Conservation (phyloP, 2,113 vertebrate genomes). For the Orcinus orca region DNA sequence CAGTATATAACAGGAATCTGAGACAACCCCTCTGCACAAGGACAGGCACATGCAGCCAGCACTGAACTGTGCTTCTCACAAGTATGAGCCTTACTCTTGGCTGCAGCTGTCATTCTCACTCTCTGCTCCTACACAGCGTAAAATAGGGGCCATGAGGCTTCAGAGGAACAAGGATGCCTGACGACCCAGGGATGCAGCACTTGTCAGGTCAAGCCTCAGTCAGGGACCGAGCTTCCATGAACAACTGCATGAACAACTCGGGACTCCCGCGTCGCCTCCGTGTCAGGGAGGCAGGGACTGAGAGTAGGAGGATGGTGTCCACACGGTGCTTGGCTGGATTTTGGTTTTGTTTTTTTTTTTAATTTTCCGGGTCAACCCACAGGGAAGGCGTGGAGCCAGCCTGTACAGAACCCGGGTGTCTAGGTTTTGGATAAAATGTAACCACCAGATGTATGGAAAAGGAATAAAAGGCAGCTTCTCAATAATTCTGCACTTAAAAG, state of each 20-base stretch:
- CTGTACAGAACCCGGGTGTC: background rate
- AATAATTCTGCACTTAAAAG: background rate
- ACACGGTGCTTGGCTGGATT: background rate
- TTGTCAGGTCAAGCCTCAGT: background rate
- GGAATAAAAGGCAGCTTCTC: slow-evolving; percentile 61
- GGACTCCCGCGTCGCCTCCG: background rate
- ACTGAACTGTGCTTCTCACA: background rate
- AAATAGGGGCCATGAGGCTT: background rate
- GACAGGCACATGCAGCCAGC: background rate
- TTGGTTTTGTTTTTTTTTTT: background rate
- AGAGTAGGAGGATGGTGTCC: background rate
- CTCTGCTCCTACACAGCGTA: background rate
- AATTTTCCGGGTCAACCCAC: background rate
- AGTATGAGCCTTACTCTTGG: background rate
- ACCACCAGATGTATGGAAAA: slow-evolving; percentile 45
- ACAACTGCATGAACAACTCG: background rate
- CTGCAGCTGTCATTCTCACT: background rate
- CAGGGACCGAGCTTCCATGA: background rate
- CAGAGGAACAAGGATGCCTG: background rate
- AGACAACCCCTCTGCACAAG: background rate
- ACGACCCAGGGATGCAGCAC: background rate
- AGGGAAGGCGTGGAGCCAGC: background rate
- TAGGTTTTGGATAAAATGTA: slow-evolving; percentile 49
- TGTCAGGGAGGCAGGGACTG: background rate
- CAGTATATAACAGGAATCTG: background rate